These are phyloP conservation scores for Microchrysa polita DNA, from an alignment of 2,888 invertebrate genomes.

Conservation along the genomic window DNA sequence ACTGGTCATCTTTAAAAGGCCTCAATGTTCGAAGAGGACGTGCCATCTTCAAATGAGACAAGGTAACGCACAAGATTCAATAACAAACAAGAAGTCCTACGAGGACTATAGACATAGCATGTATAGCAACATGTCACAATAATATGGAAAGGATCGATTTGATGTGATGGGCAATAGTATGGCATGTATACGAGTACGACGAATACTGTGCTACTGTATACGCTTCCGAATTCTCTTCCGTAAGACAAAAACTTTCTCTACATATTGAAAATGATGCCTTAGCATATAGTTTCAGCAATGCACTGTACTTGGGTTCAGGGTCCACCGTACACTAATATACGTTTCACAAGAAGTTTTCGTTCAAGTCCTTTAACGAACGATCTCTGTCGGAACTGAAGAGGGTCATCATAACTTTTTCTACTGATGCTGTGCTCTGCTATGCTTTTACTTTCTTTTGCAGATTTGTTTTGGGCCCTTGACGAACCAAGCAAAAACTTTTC, in stretches of 20 bases:
- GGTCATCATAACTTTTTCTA: constrained; percentile 28
- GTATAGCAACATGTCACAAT: constrained; percentile 1
- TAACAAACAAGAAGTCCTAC: constrained; percentile 36
- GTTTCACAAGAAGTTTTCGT: background rate
- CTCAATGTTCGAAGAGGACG: constrained; percentile 33
- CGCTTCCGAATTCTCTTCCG: background rate
- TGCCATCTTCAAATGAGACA: constrained; percentile 36
- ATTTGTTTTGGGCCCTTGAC: too few species aligned
- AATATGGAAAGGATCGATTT: constrained; percentile 20
- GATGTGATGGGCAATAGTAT: too few species aligned
- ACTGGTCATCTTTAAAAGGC: constrained; percentile 20
- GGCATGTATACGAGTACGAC: too few species aligned
- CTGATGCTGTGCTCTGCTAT: too few species aligned
- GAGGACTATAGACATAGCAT: background rate
- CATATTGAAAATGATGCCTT: constrained; percentile 32
- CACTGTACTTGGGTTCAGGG: too few species aligned
- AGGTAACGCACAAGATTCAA: constrained; percentile 31
- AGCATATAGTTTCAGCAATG: too few species aligned
- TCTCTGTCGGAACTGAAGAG: background rate
- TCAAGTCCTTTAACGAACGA: constrained; percentile 22
- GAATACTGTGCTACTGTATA: too few species aligned
- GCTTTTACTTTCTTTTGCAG: too few species aligned
- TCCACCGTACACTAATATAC: background rate
- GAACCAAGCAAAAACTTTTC: constrained; percentile 10
- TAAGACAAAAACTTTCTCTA: constrained; percentile 21